phyloP scores from a whole-genome alignment of 2,797 vertebrate genomes.

The Loris lydekkerianus region DNA sequence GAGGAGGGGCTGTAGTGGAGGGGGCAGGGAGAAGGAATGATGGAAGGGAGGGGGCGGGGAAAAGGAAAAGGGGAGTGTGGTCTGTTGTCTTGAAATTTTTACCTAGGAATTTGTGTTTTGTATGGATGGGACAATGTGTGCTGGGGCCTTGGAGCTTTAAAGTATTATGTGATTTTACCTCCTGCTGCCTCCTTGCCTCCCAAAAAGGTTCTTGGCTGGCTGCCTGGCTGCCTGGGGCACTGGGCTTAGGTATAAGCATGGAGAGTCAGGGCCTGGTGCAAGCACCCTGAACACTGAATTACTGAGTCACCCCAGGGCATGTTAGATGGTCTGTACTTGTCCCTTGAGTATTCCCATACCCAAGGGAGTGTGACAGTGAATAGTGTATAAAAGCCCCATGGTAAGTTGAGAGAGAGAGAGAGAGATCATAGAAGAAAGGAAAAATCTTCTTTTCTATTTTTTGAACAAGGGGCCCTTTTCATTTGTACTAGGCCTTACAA shows the following conservation, averaged over 20 bases:
- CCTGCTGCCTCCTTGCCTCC: not conserved
- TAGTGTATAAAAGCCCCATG: not conserved
- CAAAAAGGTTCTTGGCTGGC: not conserved
- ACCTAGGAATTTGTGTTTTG: constrained; percentile 57
- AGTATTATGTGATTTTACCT: constrained; percentile 12
- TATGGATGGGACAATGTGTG: not conserved
- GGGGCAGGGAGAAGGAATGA: constrained; percentile 8
- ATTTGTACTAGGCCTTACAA: constrained; percentile 23
- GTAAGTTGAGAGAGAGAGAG: constrained; percentile 22
- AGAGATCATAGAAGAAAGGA: not conserved
- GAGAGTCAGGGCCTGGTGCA: not conserved
- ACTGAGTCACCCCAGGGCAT: not conserved
- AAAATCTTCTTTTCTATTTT: constrained; percentile 28
- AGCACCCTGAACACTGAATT: not conserved
- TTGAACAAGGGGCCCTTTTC: constrained; percentile 1
- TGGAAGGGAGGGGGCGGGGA: constrained; percentile 43
- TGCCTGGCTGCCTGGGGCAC: not conserved
- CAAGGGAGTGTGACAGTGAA: not conserved
- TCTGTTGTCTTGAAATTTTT: constrained; percentile 46
- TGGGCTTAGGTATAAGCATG: not conserved
- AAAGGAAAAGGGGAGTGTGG: constrained; percentile 56
- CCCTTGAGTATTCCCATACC: not conserved
- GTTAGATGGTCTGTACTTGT: not conserved
- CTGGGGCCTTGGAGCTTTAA: constrained; percentile 5
- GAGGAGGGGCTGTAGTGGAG: constrained; percentile 69